Evolutionary conservation across 2,888 invertebrate genomes (phyloP).

Genomic region (Horisme vitalbata): DNA sequence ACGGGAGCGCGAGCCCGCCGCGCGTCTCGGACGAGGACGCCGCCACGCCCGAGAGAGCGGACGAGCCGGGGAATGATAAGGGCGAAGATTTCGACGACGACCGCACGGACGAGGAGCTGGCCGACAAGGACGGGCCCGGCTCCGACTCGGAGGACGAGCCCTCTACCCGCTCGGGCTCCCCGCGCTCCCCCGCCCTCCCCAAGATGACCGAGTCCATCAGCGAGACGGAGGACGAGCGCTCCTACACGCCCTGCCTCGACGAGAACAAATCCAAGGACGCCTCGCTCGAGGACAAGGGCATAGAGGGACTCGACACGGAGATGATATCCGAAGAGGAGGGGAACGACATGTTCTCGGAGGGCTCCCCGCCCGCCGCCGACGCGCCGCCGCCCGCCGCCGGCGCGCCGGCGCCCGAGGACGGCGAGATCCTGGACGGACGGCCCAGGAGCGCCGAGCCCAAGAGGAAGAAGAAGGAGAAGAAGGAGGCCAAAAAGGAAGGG

Average conservation of each 20-base stretch:
- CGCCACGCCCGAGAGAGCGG: slow-evolving; percentile 3
- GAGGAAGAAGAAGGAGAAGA: slow-evolving; percentile 75
- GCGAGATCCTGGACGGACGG: slow-evolving; percentile 47
- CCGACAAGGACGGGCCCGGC: slow-evolving; percentile 1
- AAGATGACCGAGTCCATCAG: slow-evolving; percentile 85
- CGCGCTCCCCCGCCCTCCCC: slow-evolving; percentile 39
- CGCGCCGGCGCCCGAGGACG: slow-evolving; percentile 57
- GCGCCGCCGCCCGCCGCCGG: slow-evolving; percentile 60
- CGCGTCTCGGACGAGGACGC: slow-evolving; percentile 7
- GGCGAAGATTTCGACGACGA: slow-evolving; percentile 20
- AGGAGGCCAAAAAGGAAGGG: slow-evolving; percentile 56
- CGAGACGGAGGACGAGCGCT: slow-evolving; percentile 85
- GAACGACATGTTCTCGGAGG: slow-evolving; percentile 85
- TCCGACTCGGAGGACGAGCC: slow-evolving; percentile 36
- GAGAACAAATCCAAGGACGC: slow-evolving; percentile 81
- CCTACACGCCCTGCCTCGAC: slow-evolving; percentile 88
- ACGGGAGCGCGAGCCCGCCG: background rate
- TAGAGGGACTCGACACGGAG: slow-evolving; percentile 87
- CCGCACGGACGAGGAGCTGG: slow-evolving; percentile 31
- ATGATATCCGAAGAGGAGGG: slow-evolving; percentile 89
- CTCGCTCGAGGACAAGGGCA: slow-evolving; percentile 66
- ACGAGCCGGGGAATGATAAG: slow-evolving; percentile 1
- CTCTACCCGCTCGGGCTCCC: background rate
- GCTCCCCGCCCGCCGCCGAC: slow-evolving; percentile 58
- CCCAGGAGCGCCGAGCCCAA: slow-evolving; percentile 51